Evolutionary conservation across 2,797 vertebrate species (phyloP).

Genomic region (Zalophus californianus): DNA sequence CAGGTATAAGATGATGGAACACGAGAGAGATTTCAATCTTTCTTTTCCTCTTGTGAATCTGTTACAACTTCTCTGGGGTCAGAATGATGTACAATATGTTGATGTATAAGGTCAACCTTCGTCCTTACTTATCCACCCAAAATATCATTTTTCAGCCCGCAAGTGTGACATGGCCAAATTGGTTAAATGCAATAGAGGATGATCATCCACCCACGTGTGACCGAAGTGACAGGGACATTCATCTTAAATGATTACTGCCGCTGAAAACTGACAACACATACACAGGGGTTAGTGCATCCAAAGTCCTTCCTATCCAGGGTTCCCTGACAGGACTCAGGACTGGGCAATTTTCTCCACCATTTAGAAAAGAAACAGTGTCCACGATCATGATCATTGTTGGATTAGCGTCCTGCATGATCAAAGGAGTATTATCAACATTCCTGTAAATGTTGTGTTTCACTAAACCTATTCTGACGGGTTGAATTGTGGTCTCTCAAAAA

Average conservation of each 20-base stretch:
- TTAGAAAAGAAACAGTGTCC: background rate
- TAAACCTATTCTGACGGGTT: background rate
- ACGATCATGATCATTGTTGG: rapidly evolving
- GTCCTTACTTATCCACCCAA: background rate
- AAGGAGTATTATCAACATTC: rapidly evolving
- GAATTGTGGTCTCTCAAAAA: background rate
- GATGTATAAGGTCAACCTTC: background rate
- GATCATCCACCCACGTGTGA: background rate
- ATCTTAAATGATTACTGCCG: background rate
- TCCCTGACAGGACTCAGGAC: background rate
- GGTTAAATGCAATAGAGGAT: background rate
- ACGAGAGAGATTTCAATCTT: background rate
- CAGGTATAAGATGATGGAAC: background rate
- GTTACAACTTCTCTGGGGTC: background rate
- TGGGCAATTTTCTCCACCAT: too few relatives aligned
- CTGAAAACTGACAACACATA: background rate
- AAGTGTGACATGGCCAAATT: background rate
- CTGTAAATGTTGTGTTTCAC: too few relatives aligned
- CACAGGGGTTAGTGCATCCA: too few relatives aligned
- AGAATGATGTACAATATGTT: rapidly evolving
- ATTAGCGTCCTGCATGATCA: rapidly evolving
- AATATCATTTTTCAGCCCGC: background rate
- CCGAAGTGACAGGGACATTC: background rate
- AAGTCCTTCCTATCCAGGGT: too few relatives aligned
- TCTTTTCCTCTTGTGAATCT: background rate